A percentile compares a stretch with the other conserved stretches of the same genome.
Conservation (phyloP, 2,888 invertebrate genomes). For the Dinocampus coccinellae region DNA sequence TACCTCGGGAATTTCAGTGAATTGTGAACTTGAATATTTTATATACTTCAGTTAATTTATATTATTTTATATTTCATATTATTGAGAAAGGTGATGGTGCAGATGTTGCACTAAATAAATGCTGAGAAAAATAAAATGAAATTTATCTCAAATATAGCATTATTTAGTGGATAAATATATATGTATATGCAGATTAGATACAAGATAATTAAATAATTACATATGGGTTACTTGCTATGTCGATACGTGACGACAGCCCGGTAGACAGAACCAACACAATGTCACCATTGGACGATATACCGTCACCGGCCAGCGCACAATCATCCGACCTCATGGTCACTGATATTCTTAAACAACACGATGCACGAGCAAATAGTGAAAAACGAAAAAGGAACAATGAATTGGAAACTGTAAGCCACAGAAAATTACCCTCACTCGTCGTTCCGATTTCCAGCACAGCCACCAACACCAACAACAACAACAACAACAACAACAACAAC, state of each 20-base stretch:
- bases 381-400: constrained; percentile 62
- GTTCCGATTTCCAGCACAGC: too few relatives aligned
- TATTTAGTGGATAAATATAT: neutral
- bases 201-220: constrained; percentile 4
- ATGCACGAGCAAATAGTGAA: constrained; percentile 44
- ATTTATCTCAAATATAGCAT: too few relatives aligned
- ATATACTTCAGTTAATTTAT: too few relatives aligned
- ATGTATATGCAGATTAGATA: neutral
- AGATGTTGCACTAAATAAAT: too few relatives aligned
- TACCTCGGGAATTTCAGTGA: neutral
- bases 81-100: too few relatives aligned
- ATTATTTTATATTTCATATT: neutral
- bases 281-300: constrained; percentile 66
- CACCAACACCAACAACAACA: constrained; percentile 51
- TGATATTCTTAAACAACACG: constrained; percentile 61
- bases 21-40: neutral
- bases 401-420: constrained; percentile 57
- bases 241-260: constrained; percentile 59
- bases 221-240: constrained; percentile 53
- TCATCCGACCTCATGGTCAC: constrained; percentile 66
- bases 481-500: constrained; percentile 67
- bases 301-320: constrained; percentile 61
- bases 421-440: constrained; percentile 61
- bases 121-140: too few relatives aligned
- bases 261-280: constrained; percentile 52